Conservation (phyloP, 2,888 invertebrate genomes). For the Amorpha juglandis region DNA sequence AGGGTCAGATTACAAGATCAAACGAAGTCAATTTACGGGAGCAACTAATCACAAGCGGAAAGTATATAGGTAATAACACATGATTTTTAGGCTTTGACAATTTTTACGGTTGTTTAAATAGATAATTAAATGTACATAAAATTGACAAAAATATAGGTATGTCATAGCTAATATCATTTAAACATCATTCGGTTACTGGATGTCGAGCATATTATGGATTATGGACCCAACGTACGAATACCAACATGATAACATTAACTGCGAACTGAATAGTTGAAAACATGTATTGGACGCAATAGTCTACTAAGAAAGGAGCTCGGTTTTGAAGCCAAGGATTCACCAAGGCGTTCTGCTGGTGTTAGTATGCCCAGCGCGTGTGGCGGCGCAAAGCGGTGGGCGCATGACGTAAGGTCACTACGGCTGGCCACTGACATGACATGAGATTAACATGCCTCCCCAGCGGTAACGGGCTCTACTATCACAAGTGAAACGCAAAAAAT, state of each 20-base stretch:
- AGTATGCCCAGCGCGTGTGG: constrained; percentile 78
- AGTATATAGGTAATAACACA: constrained; percentile 10
- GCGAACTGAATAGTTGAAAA: constrained; percentile 61
- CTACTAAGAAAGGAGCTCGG: constrained; percentile 81
- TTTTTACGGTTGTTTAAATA: neutral
- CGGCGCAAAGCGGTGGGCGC: constrained; percentile 69
- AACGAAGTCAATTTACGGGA: constrained; percentile 42
- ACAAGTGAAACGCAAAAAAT: neutral
- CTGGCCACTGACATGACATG: constrained; percentile 74
- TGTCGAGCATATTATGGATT: neutral
- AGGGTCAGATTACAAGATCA: constrained; percentile 51
- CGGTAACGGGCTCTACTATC: constrained; percentile 37
- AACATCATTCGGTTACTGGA: neutral
- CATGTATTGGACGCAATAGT: constrained; percentile 70
- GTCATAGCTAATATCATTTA: neutral
- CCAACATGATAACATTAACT: constrained; percentile 42
- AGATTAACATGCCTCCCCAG: constrained; percentile 68
- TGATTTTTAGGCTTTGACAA: neutral
- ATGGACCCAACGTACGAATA: constrained; percentile 37
- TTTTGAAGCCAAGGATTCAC: constrained; percentile 84
- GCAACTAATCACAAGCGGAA: constrained; percentile 1
- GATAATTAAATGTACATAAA: neutral
- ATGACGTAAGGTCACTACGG: constrained; percentile 79
- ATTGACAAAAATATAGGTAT: neutral
- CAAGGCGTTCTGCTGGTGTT: constrained; percentile 79